phyloP scores from a whole-genome alignment of 2,888 invertebrate species.

The Teinopalpus imperialis region DNA sequence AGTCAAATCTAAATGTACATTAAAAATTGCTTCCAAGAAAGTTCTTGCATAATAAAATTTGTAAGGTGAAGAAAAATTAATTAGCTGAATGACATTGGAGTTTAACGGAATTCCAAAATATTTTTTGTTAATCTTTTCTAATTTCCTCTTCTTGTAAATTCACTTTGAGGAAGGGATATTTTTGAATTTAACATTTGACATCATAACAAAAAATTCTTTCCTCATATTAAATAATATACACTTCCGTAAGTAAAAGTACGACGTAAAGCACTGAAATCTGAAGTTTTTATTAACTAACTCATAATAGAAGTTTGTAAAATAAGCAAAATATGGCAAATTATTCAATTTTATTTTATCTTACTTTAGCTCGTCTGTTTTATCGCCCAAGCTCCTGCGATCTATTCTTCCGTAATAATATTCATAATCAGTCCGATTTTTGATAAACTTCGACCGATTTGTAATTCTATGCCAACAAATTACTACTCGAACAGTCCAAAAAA shows the following conservation, averaged over 20 bases:
- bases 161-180: constrained; percentile 8
- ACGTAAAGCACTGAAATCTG: constrained; percentile 4
- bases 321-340: constrained; percentile 75
- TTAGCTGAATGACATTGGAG: no score
- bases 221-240: neutral
- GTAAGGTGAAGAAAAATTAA: no score
- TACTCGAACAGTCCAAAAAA: constrained; percentile 49
- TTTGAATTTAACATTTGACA: constrained; percentile 8
- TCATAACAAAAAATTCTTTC: constrained; percentile 1
- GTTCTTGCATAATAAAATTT: constrained; percentile 19
- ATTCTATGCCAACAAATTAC: constrained; percentile 31
- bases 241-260: constrained; percentile 13
- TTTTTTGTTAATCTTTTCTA: no score
- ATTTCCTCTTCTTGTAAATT: constrained; percentile 10
- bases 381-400: constrained; percentile 47
- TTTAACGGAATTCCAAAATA: no score
- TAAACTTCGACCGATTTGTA: constrained; percentile 30
- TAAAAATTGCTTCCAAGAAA: no score
- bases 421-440: constrained; percentile 43
- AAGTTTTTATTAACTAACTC: constrained; percentile 30
- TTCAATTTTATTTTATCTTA: constrained; percentile 47
- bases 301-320: constrained; percentile 60
- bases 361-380: constrained; percentile 59
- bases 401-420: constrained; percentile 45
- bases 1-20: no score